Base-by-base conservation (phyloP, 1,140 invertebrate species). In the Schlechtendalia chinensis region DNA sequence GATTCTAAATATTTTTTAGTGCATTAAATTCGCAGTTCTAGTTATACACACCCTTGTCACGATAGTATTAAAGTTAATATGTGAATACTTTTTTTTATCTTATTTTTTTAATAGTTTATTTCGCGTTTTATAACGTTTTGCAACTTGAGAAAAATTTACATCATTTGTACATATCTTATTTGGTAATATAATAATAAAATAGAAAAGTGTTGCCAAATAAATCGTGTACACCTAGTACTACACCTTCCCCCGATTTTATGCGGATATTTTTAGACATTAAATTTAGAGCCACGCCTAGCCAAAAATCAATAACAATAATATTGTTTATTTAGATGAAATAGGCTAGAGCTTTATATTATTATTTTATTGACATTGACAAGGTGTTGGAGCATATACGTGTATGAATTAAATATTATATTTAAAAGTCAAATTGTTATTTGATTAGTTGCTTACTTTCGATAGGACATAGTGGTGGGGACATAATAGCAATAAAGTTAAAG, bases 211-310 rank as follows among this genome's bases (percentile, higher is more conserved):
- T 77, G 54, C 74, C 74, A 77, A 77, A 59, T 10, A 61, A 58
- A 77, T 59, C 14, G n/a, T n/a, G n/a, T 47, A 67, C n/a, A 77
- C 45, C 14, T 14, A 39, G 8, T 47, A 67, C 32, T 45, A 59
- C 22, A 58, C n/a, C n/a, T n/a, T n/a, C 16, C 39, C 29, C 17
- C 47, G 58, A 79, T 63, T 79, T 79, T 22, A 59, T 77, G 53
- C 3, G n/a, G 54, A 61, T 63, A 79, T 79, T 79, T 79, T 79
- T 79, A 79, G 58, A 79, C 19, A 61, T 63, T 58, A 11, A 47
- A 63, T 79, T 79, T 79, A 39, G 75, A 63, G 75, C 75, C 75
- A 79, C 75, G 22, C 75, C 75, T 79, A 79, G 63, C 75, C 27
- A 47, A 16, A 61, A 79, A 79, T 79, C 75, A 47, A 79, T 79